Evolutionary conservation across 2,113 vertebrate genomes (phyloP), one percentile per base, ranked within the genome.

Genomic region (Meriones unguiculatus): DNA sequence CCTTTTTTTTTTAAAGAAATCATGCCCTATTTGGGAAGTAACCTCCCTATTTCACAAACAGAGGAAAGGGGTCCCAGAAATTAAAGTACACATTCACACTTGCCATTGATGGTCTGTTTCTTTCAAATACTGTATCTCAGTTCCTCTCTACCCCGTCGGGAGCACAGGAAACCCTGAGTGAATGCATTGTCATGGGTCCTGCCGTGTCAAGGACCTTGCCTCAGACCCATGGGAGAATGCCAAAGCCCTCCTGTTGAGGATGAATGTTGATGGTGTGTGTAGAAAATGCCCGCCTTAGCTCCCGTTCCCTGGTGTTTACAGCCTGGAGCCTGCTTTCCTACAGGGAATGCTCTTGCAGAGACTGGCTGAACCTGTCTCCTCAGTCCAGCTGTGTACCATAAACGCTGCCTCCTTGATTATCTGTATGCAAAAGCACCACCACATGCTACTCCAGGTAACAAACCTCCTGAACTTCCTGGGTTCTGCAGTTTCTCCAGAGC

Each of bases 41-140:
- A 98, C 57, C 67, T 96, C 92, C 85, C 91, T 97, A 93, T 89
- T 75, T 97, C 94, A 89, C 97, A 98, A 14, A 93, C 97, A 91
- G 30, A 28, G 81, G 95, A 96, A 89, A 96, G 85, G 84, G 70
- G 77, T 77, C 80, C 95, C 2, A 96, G 94, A 96, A 92, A 85
- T 69, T 62, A 77, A 96, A 96, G 93, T 96, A 94, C 0, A 78
- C 84, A 76, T 80, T 96, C 93, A 90, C 95, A 95, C 92, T 84
- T 94, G 93, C 86, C 90, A 96, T 76, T 14, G 41, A 76, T 30
- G 91, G 5, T 89, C 41, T 94, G 46, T 75, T 98, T 98, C 98
- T 97, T 96, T 97, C 38, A 12, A 57, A 18, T 59, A 28, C 97
- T 96, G 28, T 70, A 78, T 94, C 97, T 57, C 95, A 81, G 88